Base-by-base conservation (phyloP, 1,140 invertebrate species). In the Drosophila kohkoa region DNA sequence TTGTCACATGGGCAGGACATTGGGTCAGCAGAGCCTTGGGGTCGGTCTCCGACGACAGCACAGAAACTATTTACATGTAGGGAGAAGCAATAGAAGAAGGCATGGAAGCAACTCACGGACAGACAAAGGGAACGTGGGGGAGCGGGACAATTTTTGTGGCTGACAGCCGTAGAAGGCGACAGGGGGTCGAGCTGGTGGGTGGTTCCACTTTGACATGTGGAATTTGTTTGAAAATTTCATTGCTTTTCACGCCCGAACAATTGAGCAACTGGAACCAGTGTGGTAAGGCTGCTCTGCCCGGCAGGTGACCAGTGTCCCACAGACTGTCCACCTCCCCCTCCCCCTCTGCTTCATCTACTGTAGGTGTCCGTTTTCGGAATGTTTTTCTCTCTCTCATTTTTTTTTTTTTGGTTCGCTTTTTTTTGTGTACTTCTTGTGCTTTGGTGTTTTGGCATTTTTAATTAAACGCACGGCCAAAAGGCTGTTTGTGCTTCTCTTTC, bases 171-270 rank as follows among this genome's bases (percentile, higher is more conserved):
- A 11, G 54, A 38, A 41, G 45, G 41, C 52, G 55, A 52, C 52
- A 25, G 51, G 48, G 41, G 32, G 16, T 65, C 35, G 35, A 43
- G 11, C 52, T 64, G 20, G 35, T 64, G 35, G 48, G 51, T 45
- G 35, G 49, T 45, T 54, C 41, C 11, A 10, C 59, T 45, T 59
- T 72, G 77, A 79, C 77, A 79, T 67, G 58, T 59, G 74, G 32
- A 76, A 77, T 73, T 73, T 67, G 69, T 77, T 79, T 64, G 77
- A 76, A 77, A 79, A 65, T 79, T 72, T 64, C 63, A 79, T 79
- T 68, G 74, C 25, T 68, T 68, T 46, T 59, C 57, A 62, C 57
- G 71, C 69, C 35, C 66, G 52, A 52, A 57, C 41, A 48, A 57
- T 57, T 65, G 63, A 55, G 52, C 15, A 46, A 13, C 20, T 35